phyloP scores from a whole-genome alignment of 2,797 vertebrate genomes.

The Ispidina picta region DNA sequence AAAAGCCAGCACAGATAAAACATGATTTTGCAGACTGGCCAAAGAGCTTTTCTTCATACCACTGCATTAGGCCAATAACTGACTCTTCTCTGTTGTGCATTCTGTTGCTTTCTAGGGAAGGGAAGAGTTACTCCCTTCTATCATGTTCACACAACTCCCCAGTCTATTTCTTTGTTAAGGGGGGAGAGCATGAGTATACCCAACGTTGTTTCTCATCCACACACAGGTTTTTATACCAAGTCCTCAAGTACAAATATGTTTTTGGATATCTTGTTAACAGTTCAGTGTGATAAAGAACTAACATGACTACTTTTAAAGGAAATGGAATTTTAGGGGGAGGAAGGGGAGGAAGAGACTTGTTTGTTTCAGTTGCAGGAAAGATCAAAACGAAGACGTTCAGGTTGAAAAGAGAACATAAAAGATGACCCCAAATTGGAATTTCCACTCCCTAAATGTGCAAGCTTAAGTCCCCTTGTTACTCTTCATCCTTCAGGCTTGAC shows the following conservation, averaged over 20 bases:
- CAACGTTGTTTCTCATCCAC: neutral
- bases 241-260: neutral
- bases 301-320: slow-evolving; percentile 33
- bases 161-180: neutral
- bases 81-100: neutral
- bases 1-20: neutral
- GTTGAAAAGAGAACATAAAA: slow-evolving; percentile 61
- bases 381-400: slow-evolving; percentile 54
- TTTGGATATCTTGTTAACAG: slow-evolving; percentile 6
- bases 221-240: neutral
- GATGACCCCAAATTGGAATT: slow-evolving; percentile 37
- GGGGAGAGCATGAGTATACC: neutral
- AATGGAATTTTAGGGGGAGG: slow-evolving; percentile 54
- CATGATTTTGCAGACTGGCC: neutral
- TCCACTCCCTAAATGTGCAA: slow-evolving; percentile 35
- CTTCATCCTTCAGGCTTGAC: slow-evolving; percentile 17
- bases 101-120: slow-evolving; percentile 29
- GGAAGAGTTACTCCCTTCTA: neutral
- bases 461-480: neutral
- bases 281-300: slow-evolving; percentile 20
- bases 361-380: slow-evolving; percentile 57
- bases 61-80: neutral
- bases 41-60: neutral
- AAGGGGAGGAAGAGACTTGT: slow-evolving; percentile 60
- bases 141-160: neutral